Percentiles rank a stretch among this genome's conserved stretches.
These are phyloP conservation scores for Telmatherina bonti DNA, from an alignment of 2,797 vertebrate genomes.

Conservation along the genomic window DNA sequence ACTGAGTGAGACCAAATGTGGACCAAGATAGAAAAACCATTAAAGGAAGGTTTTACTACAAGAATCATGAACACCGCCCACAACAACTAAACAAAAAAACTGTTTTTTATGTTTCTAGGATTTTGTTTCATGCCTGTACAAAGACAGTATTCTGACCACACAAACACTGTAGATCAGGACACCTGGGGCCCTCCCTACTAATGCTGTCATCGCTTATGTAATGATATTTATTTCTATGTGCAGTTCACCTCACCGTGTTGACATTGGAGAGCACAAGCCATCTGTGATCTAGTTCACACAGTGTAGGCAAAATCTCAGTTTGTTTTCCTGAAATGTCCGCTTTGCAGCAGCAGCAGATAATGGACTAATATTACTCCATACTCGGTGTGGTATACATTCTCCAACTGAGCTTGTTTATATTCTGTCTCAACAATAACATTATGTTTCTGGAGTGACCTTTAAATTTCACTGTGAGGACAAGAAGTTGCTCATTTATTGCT, in stretches of 20 bases:
- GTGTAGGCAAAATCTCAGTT: slow-evolving; percentile 55
- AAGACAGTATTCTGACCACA: slow-evolving; percentile 24
- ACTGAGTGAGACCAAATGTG: slow-evolving; percentile 55
- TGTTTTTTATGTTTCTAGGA: slow-evolving; percentile 21
- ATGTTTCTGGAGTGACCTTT: background rate
- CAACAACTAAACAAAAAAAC: slow-evolving; percentile 19
- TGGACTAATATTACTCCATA: slow-evolving; percentile 20
- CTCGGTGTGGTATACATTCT: background rate
- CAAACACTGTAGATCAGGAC: slow-evolving; percentile 37
- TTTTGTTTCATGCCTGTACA: slow-evolving; percentile 19
- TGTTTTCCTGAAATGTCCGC: slow-evolving; percentile 66
- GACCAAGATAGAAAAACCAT: slow-evolving; percentile 61
- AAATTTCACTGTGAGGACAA: background rate
- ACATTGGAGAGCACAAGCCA: slow-evolving; percentile 69
- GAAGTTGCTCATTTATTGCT: background rate
- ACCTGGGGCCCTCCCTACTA: slow-evolving; percentile 57
- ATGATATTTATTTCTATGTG: slow-evolving; percentile 54
- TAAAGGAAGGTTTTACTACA: slow-evolving; percentile 53
- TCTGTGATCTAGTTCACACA: slow-evolving; percentile 63
- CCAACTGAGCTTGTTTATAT: slow-evolving; percentile 8
- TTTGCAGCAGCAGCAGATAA: slow-evolving; percentile 35
- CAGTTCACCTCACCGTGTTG: slow-evolving; percentile 65
- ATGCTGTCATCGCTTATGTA: slow-evolving; percentile 68
- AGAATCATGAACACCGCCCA: slow-evolving; percentile 24
- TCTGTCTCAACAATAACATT: background rate